These are phyloP conservation scores for Aplochiton taeniatus DNA, from an alignment of 2,797 vertebrate species.

Conservation along the genomic window DNA sequence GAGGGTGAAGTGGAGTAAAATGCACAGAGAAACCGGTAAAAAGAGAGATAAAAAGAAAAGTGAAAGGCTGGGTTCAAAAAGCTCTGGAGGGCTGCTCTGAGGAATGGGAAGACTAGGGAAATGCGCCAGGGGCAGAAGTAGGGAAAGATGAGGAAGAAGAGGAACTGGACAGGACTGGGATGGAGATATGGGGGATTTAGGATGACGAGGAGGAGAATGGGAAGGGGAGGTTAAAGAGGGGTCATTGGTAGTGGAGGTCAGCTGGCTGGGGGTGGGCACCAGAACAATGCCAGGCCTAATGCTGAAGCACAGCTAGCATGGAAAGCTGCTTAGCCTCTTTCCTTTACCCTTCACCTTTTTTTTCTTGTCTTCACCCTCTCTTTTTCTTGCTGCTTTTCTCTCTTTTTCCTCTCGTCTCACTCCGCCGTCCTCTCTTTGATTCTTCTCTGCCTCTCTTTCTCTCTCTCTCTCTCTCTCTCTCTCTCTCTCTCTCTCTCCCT, in stretches of 20 bases:
- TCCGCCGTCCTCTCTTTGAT: too few relatives aligned
- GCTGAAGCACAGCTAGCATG: conserved; percentile 18
- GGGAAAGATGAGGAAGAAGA: not conserved
- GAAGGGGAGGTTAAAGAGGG: not conserved
- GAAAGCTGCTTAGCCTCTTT: conserved; percentile 43
- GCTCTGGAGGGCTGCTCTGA: too few relatives aligned
- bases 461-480: not conserved
- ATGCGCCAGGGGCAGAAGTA: not conserved
- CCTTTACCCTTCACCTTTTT: conserved; percentile 4
- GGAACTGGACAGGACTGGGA: not conserved
- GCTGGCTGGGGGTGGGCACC: not conserved
- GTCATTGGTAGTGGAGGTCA: not conserved
- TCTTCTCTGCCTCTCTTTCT: not conserved
- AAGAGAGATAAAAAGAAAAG: conserved; percentile 7
- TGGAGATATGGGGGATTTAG: conserved; percentile 14
- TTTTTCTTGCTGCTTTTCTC: not conserved
- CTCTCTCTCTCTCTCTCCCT: conserved; percentile 21
- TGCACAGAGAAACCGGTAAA: conserved; percentile 22
- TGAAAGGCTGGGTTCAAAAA: conserved; percentile 16
- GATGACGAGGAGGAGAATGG: conserved; percentile 16
- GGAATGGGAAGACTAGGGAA: conserved; percentile 15
- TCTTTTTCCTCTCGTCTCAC: too few relatives aligned
- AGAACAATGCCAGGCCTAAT: conserved; percentile 11
- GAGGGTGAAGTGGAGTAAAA: conserved; percentile 25
- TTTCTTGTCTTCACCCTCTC: conserved; percentile 35